Evolutionary conservation across 2,797 vertebrate genomes (phyloP).

Genomic region (Poecilia gillii): DNA sequence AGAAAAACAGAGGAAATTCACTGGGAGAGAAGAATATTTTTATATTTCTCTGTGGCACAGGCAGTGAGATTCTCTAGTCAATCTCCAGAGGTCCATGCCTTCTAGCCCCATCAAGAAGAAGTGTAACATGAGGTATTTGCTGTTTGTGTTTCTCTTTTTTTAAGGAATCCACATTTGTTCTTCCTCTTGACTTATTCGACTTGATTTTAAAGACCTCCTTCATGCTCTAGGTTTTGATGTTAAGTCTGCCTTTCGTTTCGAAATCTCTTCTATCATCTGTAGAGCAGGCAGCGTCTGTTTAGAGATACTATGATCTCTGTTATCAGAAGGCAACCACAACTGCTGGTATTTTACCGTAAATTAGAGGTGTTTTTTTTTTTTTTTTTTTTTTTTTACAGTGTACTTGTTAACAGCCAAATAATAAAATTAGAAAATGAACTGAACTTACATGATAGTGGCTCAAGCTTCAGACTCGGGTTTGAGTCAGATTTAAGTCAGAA

Average conservation of each 20-base stretch:
- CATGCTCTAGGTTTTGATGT: neutral
- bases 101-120: slow-evolving; percentile 10
- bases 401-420: too few relatives aligned
- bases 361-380: too few relatives aligned
- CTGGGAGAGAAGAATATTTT: slow-evolving; percentile 15
- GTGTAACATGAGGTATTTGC: slow-evolving; percentile 6
- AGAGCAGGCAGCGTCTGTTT: neutral
- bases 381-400: too few relatives aligned
- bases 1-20: slow-evolving; percentile 16
- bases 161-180: neutral
- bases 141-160: slow-evolving; percentile 3
- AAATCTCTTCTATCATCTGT: neutral
- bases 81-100: neutral
- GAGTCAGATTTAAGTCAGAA: neutral
- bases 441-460: neutral
- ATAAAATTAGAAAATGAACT: neutral
- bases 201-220: slow-evolving; percentile 1
- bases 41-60: slow-evolving; percentile 23
- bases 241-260: neutral
- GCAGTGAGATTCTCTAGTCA: slow-evolving; percentile 8
- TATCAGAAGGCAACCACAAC: too few relatives aligned
- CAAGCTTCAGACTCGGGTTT: neutral
- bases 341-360: too few relatives aligned
- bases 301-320: neutral
- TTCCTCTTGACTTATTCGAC: neutral